Conservation (phyloP, 2,888 invertebrate species). For the Hirtodrosophila confusa region DNA sequence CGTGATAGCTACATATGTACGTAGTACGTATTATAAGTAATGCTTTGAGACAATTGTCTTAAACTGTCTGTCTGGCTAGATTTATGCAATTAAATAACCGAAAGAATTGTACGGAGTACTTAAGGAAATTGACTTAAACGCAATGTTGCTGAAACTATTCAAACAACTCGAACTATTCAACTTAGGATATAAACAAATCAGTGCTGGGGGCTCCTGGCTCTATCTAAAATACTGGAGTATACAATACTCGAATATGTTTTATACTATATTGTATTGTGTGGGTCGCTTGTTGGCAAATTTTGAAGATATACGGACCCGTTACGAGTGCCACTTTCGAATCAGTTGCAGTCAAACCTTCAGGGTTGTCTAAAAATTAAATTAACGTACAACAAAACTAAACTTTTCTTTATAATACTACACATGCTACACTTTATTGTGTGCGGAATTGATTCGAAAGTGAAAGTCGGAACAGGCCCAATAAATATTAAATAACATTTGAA, state of each 20-base stretch:
- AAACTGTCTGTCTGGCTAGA: constrained; percentile 43
- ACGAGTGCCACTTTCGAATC: too few species aligned
- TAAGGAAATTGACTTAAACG: constrained; percentile 52
- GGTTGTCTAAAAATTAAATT: too few species aligned
- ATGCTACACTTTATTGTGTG: too few species aligned
- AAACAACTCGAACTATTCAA: constrained; percentile 27
- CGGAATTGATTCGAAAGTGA: too few species aligned
- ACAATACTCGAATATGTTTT: constrained; percentile 11
- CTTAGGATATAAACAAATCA: constrained; percentile 68
- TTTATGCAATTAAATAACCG: constrained; percentile 66
- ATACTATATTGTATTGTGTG: constrained; percentile 8
- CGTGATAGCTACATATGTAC: constrained; percentile 48
- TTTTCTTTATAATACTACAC: too few species aligned
- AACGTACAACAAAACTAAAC: too few species aligned
- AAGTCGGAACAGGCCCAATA: constrained; percentile 3
- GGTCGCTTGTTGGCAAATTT: constrained; percentile 44
- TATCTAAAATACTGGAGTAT: constrained; percentile 35
- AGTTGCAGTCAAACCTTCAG: too few species aligned
- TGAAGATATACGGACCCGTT: constrained; percentile 45
- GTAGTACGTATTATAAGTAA: constrained; percentile 54
- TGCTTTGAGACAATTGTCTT: constrained; percentile 45
- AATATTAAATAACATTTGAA: constrained; percentile 76
- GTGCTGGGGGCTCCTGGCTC: constrained; percentile 62
- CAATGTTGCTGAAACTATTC: constrained; percentile 28
- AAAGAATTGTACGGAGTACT: constrained; percentile 40